Conservation (phyloP, 2,888 invertebrate genomes). For the Ceramica pisi region DNA sequence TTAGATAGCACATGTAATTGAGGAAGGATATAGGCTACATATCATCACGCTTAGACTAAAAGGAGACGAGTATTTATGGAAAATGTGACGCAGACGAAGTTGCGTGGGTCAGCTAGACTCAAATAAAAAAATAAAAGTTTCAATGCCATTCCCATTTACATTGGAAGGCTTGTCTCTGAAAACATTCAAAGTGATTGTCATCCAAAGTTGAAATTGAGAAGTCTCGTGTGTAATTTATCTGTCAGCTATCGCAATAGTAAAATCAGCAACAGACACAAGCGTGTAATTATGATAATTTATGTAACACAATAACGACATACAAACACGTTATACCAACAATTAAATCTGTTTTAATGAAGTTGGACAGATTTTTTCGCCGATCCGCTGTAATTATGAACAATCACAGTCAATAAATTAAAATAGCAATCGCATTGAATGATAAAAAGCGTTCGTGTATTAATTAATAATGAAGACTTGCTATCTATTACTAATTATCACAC, state of each 20-base stretch:
- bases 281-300: conserved; percentile 19
- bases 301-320: conserved; percentile 8
- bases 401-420: conserved; percentile 56
- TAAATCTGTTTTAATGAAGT: conserved; percentile 22
- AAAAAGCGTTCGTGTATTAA: conserved; percentile 37
- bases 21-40: too few species aligned
- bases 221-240: background rate
- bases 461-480: conserved; percentile 39
- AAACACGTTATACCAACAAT: conserved; percentile 20
- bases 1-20: too few species aligned
- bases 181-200: background rate
- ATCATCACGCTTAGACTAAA: too few species aligned
- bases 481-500: conserved; percentile 59
- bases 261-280: background rate
- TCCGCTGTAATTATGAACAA: conserved; percentile 33
- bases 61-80: too few species aligned
- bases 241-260: background rate
- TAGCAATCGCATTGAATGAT: conserved; percentile 23
- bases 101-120: too few species aligned
- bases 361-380: conserved; percentile 16
- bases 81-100: too few species aligned
- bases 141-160: background rate
- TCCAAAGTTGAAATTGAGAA: background rate
- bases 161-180: background rate
- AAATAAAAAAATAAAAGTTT: background rate